Evolutionary conservation across 2,113 vertebrate genomes (phyloP), one percentile per base, ranked within the genome.

Genomic region (Jacana jacana): DNA sequence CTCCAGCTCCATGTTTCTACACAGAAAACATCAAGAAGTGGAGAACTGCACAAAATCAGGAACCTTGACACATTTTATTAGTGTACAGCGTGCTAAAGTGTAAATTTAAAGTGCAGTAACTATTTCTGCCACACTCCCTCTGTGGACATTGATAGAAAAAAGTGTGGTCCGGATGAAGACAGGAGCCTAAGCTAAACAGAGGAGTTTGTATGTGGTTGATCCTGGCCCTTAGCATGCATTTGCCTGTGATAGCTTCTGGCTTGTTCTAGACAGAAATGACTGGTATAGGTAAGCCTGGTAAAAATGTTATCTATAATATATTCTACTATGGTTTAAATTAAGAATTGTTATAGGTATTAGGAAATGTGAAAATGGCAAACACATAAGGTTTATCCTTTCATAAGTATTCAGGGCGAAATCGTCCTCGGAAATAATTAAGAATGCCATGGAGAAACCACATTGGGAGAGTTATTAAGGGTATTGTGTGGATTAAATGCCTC

Each of bases 401-500:
- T 69, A 89, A 87, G 25, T 11, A 69, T 85, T 87, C 28, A 79
- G 61, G 42, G n/a, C 1, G 2, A 87, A 87, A 71, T 13, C 61
- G 8, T 82, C 33, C 22, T 52, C 3, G 0, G 49, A 87, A 92
- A 91, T 89, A 95, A 84, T 88, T 92, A 91, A 72, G 57, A 85
- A 85, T 72, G 24, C 13, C 1, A 1, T 72, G 37, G 48, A 89
- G 78, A 94, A 95, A 52, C 57, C 78, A 72, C 81, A 44, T 3
- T 89, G 70, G 70, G 81, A 91, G 52, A 85, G 46, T 91, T 95
- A 85, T 91, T 94, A 81, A 89, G 40, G 42, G 63, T 69, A 89
- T 82, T 95, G 57, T 79, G 86, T 57, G 78, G 70, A 91, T 95
- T 92, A 95, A 95, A 94, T 61, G 49, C 64, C 48, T 95, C 77